Conservation (phyloP, 1,140 invertebrate species). For the Ceratitis capitata region DNA sequence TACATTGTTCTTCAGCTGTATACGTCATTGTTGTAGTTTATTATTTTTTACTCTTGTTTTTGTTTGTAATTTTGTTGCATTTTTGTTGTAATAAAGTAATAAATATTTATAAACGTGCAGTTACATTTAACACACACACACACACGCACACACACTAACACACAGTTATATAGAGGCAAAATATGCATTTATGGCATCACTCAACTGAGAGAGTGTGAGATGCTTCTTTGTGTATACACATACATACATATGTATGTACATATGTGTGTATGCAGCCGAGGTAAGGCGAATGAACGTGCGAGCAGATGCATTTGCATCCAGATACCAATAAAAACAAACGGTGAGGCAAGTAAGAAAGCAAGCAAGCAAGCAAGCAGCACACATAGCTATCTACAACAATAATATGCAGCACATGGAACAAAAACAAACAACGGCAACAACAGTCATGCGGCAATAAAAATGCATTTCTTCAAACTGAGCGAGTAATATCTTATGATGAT, state of each 20-base stretch:
- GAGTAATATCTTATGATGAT: constrained; percentile 32
- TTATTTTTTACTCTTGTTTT: constrained; percentile 23
- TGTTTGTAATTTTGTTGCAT: too few relatives aligned
- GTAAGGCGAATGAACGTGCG: background rate
- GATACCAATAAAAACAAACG: constrained; percentile 19
- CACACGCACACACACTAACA: background rate
- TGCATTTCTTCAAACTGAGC: constrained; percentile 34
- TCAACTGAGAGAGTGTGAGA: background rate
- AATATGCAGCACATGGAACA: background rate
- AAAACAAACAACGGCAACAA: background rate
- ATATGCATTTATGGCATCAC: background rate
- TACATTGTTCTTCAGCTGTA: background rate
- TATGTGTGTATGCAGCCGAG: background rate
- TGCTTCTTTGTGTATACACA: too few relatives aligned
- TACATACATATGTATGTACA: background rate
- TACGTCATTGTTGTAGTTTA: constrained; percentile 1
- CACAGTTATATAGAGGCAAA: background rate
- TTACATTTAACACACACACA: constrained; percentile 40
- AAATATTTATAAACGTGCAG: constrained; percentile 59
- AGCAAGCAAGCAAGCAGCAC: background rate
- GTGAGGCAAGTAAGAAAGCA: background rate
- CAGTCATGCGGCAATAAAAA: background rate
- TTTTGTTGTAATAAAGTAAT: constrained; percentile 52
- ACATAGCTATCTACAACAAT: too few relatives aligned
- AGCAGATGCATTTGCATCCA: constrained; percentile 22